Percentiles rank a stretch among this genome's conserved stretches.
These are phyloP conservation scores for Pontoporia blainvillei DNA, from an alignment of 2,113 vertebrate species.

Conservation along the genomic window DNA sequence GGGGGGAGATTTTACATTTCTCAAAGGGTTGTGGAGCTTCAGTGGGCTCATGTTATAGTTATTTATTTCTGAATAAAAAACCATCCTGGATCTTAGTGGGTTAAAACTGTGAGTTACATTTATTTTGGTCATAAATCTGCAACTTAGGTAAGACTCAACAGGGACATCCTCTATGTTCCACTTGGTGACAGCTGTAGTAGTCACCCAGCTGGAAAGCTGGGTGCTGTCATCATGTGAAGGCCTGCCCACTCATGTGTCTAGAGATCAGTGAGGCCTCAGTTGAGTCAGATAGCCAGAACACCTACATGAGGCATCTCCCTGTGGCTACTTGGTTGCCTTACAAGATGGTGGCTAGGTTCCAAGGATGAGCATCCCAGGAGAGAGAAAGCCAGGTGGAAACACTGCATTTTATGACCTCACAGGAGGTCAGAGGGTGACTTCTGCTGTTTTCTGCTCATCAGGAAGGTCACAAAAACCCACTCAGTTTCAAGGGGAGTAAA, in stretches of 20 bases:
- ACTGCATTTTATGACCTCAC: neutral
- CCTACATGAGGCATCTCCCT: accelerated
- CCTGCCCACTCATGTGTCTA: neutral
- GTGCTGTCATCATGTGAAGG: neutral
- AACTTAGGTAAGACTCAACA: too few species aligned
- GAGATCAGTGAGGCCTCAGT: neutral
- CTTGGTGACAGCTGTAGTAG: neutral
- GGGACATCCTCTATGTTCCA: neutral
- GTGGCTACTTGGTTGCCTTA: neutral
- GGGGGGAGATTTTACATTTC: too few species aligned
- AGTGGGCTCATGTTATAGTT: too few species aligned
- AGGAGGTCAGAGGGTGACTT: neutral
- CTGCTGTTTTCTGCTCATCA: neutral
- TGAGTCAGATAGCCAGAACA: neutral
- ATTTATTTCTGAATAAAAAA: too few species aligned
- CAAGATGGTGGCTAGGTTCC: neutral
- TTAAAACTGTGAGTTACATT: too few species aligned
- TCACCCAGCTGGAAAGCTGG: neutral
- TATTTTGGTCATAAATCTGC: too few species aligned
- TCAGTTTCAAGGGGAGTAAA: too few species aligned
- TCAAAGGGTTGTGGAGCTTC: too few species aligned
- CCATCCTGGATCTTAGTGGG: too few species aligned
- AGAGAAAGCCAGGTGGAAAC: neutral
- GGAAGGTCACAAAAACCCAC: neutral
- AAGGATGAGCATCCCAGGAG: neutral